These are phyloP conservation scores for Drosophila setifemur DNA, from an alignment of 1,140 invertebrate species.

Conservation along the genomic window DNA sequence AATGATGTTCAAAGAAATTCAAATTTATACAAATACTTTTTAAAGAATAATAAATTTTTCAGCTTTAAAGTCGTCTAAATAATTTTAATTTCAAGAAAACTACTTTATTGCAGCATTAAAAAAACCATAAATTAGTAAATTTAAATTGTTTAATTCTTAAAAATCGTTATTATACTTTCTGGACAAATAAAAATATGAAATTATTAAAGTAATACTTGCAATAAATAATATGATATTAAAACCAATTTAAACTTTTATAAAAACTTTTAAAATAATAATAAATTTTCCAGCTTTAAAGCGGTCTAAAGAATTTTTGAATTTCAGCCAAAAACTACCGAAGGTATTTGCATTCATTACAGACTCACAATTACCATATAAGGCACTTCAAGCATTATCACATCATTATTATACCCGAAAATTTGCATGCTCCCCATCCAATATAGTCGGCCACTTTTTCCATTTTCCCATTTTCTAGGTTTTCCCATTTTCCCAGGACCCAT, in stretches of 20 bases:
- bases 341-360: conserved; percentile 48
- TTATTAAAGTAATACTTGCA: no score
- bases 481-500: neutral
- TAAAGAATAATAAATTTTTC: no score
- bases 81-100: no score
- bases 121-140: neutral
- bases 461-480: neutral
- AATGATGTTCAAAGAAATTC: no score
- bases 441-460: neutral
- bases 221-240: no score
- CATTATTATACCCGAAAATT: conserved; percentile 48
- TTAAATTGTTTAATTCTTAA: no score
- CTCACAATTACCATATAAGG: conserved; percentile 51
- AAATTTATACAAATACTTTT: no score
- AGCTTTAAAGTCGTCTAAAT: no score
- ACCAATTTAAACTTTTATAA: neutral
- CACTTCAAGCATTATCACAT: conserved; percentile 46
- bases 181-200: no score
- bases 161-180: no score
- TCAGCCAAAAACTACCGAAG: neutral
- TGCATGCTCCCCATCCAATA: conserved; percentile 14
- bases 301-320: conserved; percentile 1
- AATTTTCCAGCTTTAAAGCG: no score
- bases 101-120: no score
- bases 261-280: neutral